phyloP scores from a whole-genome alignment of 2,113 vertebrate species.

The Solenodon paradoxus region DNA sequence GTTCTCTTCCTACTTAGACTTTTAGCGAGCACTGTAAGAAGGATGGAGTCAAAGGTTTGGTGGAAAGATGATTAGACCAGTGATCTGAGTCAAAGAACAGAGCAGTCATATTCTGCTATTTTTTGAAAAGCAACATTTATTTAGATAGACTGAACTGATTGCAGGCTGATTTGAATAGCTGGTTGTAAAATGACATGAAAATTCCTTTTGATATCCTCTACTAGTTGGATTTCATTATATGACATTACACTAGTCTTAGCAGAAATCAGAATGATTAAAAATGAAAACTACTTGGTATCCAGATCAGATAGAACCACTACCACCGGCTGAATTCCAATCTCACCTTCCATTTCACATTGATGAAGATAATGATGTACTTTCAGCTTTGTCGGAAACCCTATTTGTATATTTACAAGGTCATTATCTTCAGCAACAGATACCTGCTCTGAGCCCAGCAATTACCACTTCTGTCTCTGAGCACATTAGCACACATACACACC shows the following conservation, averaged over 20 bases:
- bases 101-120: too few relatives aligned
- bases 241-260: not conserved
- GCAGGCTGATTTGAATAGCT: too few relatives aligned
- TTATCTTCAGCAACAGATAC: conserved; percentile 49
- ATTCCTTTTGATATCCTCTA: too few relatives aligned
- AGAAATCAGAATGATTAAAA: conserved; percentile 39
- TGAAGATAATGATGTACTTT: not conserved
- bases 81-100: not conserved
- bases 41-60: not conserved
- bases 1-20: not conserved
- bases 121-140: too few relatives aligned
- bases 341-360: not conserved
- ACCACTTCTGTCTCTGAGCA: conserved; percentile 46
- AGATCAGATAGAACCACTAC: not conserved
- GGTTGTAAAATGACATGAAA: too few relatives aligned
- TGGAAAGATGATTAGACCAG: not conserved
- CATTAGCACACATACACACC: conserved; percentile 59
- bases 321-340: not conserved
- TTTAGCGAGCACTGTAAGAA: not conserved
- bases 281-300: not conserved
- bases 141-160: too few relatives aligned
- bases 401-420: conserved; percentile 27
- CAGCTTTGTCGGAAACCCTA: not conserved
- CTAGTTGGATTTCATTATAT: too few relatives aligned
- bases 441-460: conserved; percentile 38